These are phyloP conservation scores for Scaptomyza cyrtandrae DNA, from an alignment of 2,888 invertebrate species.

Conservation along the genomic window DNA sequence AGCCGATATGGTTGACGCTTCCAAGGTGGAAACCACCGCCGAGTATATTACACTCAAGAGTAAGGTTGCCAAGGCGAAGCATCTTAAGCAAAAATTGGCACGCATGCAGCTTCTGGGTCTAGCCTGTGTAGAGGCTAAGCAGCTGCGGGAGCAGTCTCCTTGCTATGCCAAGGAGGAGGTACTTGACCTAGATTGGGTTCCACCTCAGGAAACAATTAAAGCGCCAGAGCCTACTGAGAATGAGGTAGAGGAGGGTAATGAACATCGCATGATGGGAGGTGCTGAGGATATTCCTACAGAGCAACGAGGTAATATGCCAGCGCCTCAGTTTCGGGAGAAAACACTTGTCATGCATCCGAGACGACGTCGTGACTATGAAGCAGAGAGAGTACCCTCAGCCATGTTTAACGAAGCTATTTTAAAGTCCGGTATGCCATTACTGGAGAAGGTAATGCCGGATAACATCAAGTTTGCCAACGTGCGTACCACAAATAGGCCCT, in stretches of 20 bases:
- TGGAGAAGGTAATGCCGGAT: constrained; percentile 70
- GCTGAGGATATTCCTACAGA: constrained; percentile 38
- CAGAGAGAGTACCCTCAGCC: constrained; percentile 69
- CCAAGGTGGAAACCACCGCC: constrained; percentile 63
- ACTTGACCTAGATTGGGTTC: constrained; percentile 81
- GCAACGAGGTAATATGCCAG: constrained; percentile 82
- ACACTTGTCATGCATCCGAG: constrained; percentile 80
- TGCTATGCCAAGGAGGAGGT: constrained; percentile 68
- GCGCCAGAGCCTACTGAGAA: background rate
- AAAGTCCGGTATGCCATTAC: constrained; percentile 59
- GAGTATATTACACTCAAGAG: constrained; percentile 73
- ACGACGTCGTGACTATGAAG: constrained; percentile 70
- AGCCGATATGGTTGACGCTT: constrained; percentile 42
- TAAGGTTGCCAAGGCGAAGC: constrained; percentile 47
- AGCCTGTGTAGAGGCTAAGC: constrained; percentile 66
- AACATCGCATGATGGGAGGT: constrained; percentile 32
- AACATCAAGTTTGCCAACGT: constrained; percentile 70
- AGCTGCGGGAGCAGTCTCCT: constrained; percentile 57
- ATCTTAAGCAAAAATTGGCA: constrained; percentile 60
- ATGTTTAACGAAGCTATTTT: constrained; percentile 68
- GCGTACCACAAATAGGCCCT: constrained; percentile 67
- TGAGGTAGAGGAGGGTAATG: background rate
- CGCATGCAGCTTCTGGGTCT: constrained; percentile 76
- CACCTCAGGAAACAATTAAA: constrained; percentile 50
- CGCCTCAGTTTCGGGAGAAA: constrained; percentile 79